These are phyloP conservation scores for Ellobius talpinus DNA, from an alignment of 2,113 vertebrate species.

Conservation along the genomic window DNA sequence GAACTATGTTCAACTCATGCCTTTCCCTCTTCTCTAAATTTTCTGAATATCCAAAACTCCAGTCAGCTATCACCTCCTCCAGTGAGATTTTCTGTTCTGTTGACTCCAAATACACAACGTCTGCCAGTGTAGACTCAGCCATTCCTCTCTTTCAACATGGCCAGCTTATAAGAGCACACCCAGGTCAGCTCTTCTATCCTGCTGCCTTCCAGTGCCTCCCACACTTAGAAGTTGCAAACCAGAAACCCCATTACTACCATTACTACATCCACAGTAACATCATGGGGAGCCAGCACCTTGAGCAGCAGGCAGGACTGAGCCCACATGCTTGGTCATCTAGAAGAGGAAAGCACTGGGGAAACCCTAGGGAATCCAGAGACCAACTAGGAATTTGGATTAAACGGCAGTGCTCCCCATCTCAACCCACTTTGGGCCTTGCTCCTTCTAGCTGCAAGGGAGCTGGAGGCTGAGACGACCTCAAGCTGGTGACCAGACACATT, in stretches of 20 bases:
- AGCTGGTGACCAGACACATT: neutral
- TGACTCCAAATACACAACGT: neutral
- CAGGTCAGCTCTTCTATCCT: neutral
- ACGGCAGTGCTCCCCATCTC: neutral
- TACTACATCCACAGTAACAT: neutral
- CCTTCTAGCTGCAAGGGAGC: neutral
- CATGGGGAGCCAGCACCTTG: rapidly evolving
- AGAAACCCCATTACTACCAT: neutral
- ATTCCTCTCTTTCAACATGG: neutral
- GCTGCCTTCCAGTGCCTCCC: neutral
- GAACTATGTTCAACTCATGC: neutral
- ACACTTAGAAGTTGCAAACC: neutral
- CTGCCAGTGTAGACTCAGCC: neutral
- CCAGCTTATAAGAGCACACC: neutral
- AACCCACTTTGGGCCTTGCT: neutral
- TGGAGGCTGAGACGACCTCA: neutral
- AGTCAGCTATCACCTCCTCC: neutral
- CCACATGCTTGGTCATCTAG: neutral
- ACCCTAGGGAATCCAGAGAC: neutral
- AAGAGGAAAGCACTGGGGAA: conserved; percentile 9
- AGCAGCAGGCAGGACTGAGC: neutral
- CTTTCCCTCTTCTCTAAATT: neutral
- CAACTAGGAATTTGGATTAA: neutral
- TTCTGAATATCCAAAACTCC: neutral
- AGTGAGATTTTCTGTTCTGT: neutral